Conservation (phyloP, 2,113 vertebrate genomes). For the Tragelaphus strepsiceros region DNA sequence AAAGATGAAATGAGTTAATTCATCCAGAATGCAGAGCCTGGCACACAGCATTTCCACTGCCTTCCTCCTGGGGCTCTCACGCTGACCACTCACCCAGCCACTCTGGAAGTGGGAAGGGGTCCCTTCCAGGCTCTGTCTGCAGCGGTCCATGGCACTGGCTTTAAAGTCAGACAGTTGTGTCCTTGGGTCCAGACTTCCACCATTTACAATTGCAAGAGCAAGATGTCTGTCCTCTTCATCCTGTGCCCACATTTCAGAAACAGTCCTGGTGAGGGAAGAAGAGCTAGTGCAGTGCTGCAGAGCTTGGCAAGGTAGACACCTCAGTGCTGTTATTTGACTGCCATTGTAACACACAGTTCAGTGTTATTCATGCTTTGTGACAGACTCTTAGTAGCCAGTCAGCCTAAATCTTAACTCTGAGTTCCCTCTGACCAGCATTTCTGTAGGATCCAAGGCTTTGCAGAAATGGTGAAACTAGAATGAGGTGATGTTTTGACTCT, state of each 20-base stretch:
- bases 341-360: background rate
- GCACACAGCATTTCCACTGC: background rate
- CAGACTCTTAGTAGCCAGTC: background rate
- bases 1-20: background rate
- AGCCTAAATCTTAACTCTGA: background rate
- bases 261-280: background rate
- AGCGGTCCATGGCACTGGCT: background rate
- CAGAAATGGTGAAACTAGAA: background rate
- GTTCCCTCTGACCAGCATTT: background rate
- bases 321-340: background rate
- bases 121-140: background rate
- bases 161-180: background rate
- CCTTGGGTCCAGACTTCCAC: background rate
- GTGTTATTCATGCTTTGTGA: background rate
- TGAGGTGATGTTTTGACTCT: background rate
- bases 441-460: background rate
- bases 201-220: background rate
- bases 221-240: background rate
- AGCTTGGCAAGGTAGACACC: background rate
- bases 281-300: fast-evolving
- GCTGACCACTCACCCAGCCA: background rate
- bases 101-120: fast-evolving
- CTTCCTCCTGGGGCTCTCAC: background rate
- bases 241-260: background rate
- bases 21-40: background rate